Percentiles rank a stretch among this genome's conserved stretches.
These are phyloP conservation scores for Podilymbus podiceps DNA, from an alignment of 2,113 vertebrate genomes.

Conservation along the genomic window DNA sequence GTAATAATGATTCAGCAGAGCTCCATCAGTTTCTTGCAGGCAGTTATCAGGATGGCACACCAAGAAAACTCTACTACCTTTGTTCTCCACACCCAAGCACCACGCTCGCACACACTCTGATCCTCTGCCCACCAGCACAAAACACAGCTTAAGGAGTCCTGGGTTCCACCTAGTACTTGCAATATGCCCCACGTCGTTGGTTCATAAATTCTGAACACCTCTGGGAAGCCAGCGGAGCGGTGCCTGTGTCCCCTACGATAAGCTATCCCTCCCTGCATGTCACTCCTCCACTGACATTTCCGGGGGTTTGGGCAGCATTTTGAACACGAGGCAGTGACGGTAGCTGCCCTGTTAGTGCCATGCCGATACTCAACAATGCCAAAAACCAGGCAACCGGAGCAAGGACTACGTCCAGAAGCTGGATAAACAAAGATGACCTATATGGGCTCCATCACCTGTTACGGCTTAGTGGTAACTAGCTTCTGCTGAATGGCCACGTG, in stretches of 20 bases:
- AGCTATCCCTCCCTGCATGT: background rate
- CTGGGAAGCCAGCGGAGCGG: background rate
- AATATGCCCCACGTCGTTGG: background rate
- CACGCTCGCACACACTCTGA: background rate
- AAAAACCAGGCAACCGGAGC: background rate
- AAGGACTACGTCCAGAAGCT: background rate
- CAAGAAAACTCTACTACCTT: background rate
- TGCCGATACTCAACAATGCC: background rate
- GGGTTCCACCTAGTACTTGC: background rate
- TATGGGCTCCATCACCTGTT: constrained; percentile 6
- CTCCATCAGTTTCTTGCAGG: background rate
- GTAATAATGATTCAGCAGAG: constrained; percentile 9
- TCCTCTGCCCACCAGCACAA: background rate
- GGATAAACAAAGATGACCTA: constrained; percentile 32
- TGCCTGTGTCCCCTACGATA: accelerated
- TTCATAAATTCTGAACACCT: background rate
- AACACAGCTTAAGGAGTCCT: background rate
- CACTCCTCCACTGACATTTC: background rate
- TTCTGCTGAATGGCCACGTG: background rate
- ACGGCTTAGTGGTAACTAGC: background rate
- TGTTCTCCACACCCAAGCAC: background rate
- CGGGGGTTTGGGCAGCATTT: background rate
- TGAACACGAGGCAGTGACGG: background rate
- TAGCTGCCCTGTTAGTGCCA: background rate
- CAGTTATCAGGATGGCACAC: constrained; percentile 11